Base-by-base conservation (phyloP, 2,888 invertebrate species). In the Papilio protenor region DNA sequence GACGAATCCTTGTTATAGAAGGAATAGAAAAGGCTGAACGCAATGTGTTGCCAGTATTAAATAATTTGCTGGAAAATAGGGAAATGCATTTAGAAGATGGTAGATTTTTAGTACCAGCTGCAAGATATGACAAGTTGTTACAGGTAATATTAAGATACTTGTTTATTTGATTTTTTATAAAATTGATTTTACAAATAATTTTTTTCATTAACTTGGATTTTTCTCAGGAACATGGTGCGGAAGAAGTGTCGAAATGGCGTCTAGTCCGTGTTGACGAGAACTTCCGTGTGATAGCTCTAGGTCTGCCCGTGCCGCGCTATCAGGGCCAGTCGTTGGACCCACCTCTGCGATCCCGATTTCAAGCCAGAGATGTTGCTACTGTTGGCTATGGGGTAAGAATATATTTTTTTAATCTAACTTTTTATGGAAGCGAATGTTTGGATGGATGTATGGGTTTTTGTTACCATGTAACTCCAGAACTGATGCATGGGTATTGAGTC, bases 1-100 rank as follows among this genome's bases (percentile, higher is more conserved):
- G 99, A 0, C 95, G 99, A 71, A 96, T 99, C 16, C 95, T 99
- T 21, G 95, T 99, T 3, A 94, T 99, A 77, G 99, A 99, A 91
- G 99, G 99, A 1, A 98, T 99, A 77, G 99, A 99, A 94, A 99
- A 99, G 89, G 99, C 99, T 0, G 99, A 99, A 89, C 95, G 99
- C 73, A 99, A 99, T 95, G 99, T 99, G 64, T 93, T 99, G 79
- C 99, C 99, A 55, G 98, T 99, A 72, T 94, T 99, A 61, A 99
- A 99, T 91, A 99, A 99, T 94, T 95, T 99, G 76, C 93, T 99
- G 75, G 99, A 99, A 93, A 99, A 99, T 91, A 95, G 99, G 77
- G 99, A 99, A 93, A 99, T 99, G 99, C 98, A 99, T 91, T 95
- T 99, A 80, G 99, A 99, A 93, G 99, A 99, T 94, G 99, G 99